Base-by-base conservation (phyloP, 1,140 invertebrate genomes). In the Philaenus spumarius region DNA sequence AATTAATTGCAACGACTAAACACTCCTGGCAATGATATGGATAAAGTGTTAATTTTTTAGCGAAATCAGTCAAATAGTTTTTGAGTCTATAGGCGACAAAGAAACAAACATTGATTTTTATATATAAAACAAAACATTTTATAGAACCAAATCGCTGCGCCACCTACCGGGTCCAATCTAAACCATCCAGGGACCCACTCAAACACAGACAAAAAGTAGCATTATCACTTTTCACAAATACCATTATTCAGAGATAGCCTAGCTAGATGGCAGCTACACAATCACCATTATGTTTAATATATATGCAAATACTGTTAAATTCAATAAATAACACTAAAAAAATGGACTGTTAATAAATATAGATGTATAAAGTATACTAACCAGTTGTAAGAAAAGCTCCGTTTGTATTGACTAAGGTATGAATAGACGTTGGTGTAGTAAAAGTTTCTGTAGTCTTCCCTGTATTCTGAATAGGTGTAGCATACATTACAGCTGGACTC, bases 301-400 rank as follows among this genome's bases (percentile, higher is more conserved):
- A 42, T 19, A 45, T 24, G 12, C 55, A 20, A 12, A 40, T 60
- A 12, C 15, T 26, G 15, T 24, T 9, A 15, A 35, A 17, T n/a
- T 51, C 37, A 4, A 30, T 5, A n/a, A 12, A 24, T 6, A 34
- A 24, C 24, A 4, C 58, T 46, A 3, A 24, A 35, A 24, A 53
- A 58, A 5, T 20, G 22, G 2, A 37, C 2, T 26, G 6, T 22
- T 42, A 9, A 22, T 1, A 3, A 45, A 45, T 6, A 30, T 19
- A 15, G 52, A 54, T 62, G 48, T 35, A n/a, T 53, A 34, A 48
- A 19, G 40, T 56, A 17, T 55, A 43, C 43, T 64, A 78, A 70
- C 77, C 74, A 34, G 85, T 80, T 11, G 86, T 71, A 48, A 87
- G 73, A 30, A 85, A 78, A 11, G 78, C 78, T n/a, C 79, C 79